phyloP scores from a whole-genome alignment of 2,888 invertebrate genomes.

The Diaprepes abbreviatus region DNA sequence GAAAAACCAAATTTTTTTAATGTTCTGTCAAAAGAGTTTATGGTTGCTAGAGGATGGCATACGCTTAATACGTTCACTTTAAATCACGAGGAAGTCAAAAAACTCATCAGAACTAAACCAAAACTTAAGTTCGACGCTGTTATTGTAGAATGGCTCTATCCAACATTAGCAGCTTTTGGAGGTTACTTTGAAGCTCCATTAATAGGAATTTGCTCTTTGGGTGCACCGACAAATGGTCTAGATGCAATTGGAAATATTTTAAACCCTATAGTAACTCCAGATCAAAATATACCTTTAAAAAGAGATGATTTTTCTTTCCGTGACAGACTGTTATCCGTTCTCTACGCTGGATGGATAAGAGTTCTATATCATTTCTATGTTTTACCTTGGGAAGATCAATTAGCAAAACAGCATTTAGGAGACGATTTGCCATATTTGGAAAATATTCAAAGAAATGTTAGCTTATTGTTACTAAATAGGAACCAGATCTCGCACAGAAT shows the following conservation, averaged over 20 bases:
- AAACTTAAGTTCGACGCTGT: constrained; percentile 57
- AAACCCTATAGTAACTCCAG: constrained; percentile 56
- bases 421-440: constrained; percentile 51
- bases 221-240: constrained; percentile 47
- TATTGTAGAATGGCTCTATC: constrained; percentile 55
- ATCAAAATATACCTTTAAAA: constrained; percentile 45
- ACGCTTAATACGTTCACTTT: constrained; percentile 32
- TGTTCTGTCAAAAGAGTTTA: constrained; percentile 46
- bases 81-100: constrained; percentile 37
- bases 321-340: constrained; percentile 44
- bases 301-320: constrained; percentile 32
- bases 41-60: constrained; percentile 35
- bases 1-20: constrained; percentile 44
- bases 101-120: constrained; percentile 47
- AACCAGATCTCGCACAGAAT: constrained; percentile 49
- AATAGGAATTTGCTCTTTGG: constrained; percentile 53
- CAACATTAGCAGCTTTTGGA: constrained; percentile 55
- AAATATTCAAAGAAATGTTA: constrained; percentile 50
- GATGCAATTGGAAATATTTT: constrained; percentile 56
- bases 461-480: constrained; percentile 49
- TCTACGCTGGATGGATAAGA: constrained; percentile 45
- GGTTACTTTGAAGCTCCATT: constrained; percentile 32
- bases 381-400: constrained; percentile 41
- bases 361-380: constrained; percentile 45
- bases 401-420: constrained; percentile 55